Base-by-base conservation (phyloP, 2,113 vertebrate species). In the Speoplatyrhinus poulsoni region DNA sequence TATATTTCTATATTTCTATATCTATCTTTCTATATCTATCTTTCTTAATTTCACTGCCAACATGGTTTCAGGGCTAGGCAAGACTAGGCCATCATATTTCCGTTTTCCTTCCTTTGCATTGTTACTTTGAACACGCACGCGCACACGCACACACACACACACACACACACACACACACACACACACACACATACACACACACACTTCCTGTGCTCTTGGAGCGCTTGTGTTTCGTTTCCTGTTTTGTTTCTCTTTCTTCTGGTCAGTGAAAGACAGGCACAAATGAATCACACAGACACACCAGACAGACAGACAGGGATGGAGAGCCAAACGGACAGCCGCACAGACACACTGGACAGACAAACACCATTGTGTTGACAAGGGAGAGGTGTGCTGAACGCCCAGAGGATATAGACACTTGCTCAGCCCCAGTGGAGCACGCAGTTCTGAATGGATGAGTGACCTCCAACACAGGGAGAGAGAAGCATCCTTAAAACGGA, bases 1-100 rank as follows among this genome's bases (percentile, higher is more conserved):
- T 49, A 85, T 16, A 48, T 53, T 33, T 81, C 80, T 86, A 79
- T 69, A 77, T 80, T 80, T 76, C 79, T 53, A 15, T 65, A 1
- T 50, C 16, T n/a, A 12, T n/a, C 69, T 49, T 85, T 78, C 15
- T 83, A 67, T 60, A 0, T n/a, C 71, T 49, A 68, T 67, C 56
- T 6, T 41, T 41, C 49, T 52, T 52, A 11, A 11, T 52, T 52
- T 52, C 49, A 15, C 49, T 15, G 13, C 49, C 12, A 15, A 52
- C 49, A 15, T 3, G 49, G 49, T 15, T 52, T 15, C n/a, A 15
- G 52, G 3, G 52, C 36, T 41, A 5, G 36, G 4, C 36, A 5
- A 5, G 5, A 41, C 1, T 41, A 15, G n/a, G 6, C 47, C 16
- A 41, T 36, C 26, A 12, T 48, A 17, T 12, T 33, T 48, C 13